Evolutionary conservation across 2,797 vertebrate species (phyloP).

Genomic region (Coilia nasus): DNA sequence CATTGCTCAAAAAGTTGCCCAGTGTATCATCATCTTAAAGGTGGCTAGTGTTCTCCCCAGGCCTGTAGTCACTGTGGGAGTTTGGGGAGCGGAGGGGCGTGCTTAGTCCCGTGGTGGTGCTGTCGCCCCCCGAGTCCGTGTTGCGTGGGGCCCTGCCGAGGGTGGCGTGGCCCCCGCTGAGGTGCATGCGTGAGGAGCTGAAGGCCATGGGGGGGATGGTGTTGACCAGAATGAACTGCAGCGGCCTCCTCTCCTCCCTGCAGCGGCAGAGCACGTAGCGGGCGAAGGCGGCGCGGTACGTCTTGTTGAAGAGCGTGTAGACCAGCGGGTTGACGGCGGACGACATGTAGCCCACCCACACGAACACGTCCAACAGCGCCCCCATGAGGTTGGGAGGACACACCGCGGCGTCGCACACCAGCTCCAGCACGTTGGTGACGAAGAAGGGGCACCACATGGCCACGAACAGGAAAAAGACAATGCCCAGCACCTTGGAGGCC

Average conservation of each 20-base stretch:
- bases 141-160: slow-evolving; percentile 60
- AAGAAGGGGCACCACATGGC: slow-evolving; percentile 99
- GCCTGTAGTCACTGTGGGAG: slow-evolving; percentile 29
- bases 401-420: slow-evolving; percentile 79
- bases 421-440: slow-evolving; percentile 91
- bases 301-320: slow-evolving; percentile 94
- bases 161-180: slow-evolving; percentile 65
- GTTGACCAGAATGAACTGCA: slow-evolving; percentile 92
- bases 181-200: slow-evolving; percentile 83
- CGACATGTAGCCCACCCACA: slow-evolving; percentile 96
- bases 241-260: slow-evolving; percentile 84
- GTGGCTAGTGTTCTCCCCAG: slow-evolving; percentile 50
- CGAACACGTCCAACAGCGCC: slow-evolving; percentile 89
- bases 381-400: slow-evolving; percentile 81
- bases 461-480: slow-evolving; percentile 96
- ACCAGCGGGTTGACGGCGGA: slow-evolving; percentile 94
- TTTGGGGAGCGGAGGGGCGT: slow-evolving; percentile 24
- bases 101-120: slow-evolving; percentile 22
- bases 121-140: slow-evolving; percentile 23
- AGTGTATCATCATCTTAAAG: background rate
- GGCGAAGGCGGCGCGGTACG: slow-evolving; percentile 89
- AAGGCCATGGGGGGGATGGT: slow-evolving; percentile 90
- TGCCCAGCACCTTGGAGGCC: slow-evolving; percentile 94
- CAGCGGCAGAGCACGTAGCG: slow-evolving; percentile 91
- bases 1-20: no score